A percentile compares a stretch with the other conserved stretches of the same genome.
Conservation (phyloP, 1,140 invertebrate genomes). For the Zelostemma sp. region DNA sequence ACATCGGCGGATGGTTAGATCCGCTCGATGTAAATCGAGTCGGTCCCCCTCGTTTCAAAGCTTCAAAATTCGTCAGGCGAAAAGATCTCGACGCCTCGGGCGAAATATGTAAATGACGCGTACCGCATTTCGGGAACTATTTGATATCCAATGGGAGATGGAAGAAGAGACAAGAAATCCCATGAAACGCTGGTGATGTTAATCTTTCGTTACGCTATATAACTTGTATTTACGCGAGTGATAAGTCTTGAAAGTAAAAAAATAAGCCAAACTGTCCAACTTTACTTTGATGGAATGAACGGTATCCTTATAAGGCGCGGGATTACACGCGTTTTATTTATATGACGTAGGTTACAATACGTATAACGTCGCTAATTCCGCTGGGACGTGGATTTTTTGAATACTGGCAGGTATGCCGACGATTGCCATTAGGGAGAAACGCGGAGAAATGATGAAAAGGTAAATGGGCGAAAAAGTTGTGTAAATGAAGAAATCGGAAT, state of each 20-base stretch:
- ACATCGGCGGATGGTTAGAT: slow-evolving; percentile 8
- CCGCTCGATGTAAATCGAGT: slow-evolving; percentile 43
- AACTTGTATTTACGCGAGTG: too few relatives aligned
- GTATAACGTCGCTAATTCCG: too few relatives aligned
- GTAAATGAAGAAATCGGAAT: slow-evolving; percentile 7
- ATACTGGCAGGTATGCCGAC: too few relatives aligned
- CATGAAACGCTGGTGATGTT: slow-evolving; percentile 34
- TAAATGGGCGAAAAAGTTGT: slow-evolving; percentile 5
- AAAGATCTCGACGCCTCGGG: slow-evolving; percentile 54
- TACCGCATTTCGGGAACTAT: slow-evolving; percentile 45
- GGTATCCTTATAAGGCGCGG: too few relatives aligned
- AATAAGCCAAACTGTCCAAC: too few relatives aligned
- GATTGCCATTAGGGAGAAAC: too few relatives aligned
- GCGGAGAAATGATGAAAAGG: too few relatives aligned
- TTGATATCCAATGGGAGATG: slow-evolving; percentile 34
- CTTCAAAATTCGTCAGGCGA: slow-evolving; percentile 44
- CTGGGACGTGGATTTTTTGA: too few relatives aligned
- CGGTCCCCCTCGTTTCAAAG: slow-evolving; percentile 30
- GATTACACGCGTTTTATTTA: too few relatives aligned
- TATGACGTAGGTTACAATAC: too few relatives aligned
- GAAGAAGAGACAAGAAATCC: slow-evolving; percentile 19
- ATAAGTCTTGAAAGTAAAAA: too few relatives aligned
- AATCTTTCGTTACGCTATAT: slow-evolving; percentile 19
- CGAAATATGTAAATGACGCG: slow-evolving; percentile 66
- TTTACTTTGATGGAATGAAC: too few relatives aligned